Percentiles rank a stretch among this genome's conserved stretches.
These are phyloP conservation scores for Ommatoiulus sabulosus DNA, from an alignment of 2,888 invertebrate species.

Conservation along the genomic window DNA sequence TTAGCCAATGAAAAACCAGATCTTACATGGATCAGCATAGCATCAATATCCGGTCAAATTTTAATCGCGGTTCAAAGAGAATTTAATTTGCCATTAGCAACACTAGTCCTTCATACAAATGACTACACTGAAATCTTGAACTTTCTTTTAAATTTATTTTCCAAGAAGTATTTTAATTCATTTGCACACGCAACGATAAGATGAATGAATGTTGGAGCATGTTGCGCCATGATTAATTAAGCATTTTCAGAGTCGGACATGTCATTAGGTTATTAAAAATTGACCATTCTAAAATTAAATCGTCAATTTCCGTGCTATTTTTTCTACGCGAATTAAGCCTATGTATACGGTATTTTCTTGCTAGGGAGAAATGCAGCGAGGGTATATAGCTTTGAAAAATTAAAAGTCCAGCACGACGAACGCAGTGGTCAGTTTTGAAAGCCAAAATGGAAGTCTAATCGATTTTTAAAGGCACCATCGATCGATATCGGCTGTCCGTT, in stretches of 20 bases:
- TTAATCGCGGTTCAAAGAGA: not conserved
- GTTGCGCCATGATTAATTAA: not conserved
- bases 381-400: not conserved
- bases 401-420: conserved; percentile 43
- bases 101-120: not conserved
- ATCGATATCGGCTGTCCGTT: conserved; percentile 40
- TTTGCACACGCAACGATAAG: not conserved
- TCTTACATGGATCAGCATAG: not conserved
- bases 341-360: not conserved
- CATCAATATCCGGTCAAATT: not conserved
- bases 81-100: not conserved
- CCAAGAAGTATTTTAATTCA: not conserved
- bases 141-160: not conserved
- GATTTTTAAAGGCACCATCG: conserved; percentile 40
- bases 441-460: conserved; percentile 43
- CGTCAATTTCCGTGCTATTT: not conserved
- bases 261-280: not conserved
- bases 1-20: not conserved
- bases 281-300: not conserved
- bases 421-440: conserved; percentile 43
- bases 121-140: not conserved
- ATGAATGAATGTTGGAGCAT: not conserved
- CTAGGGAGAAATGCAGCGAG: not conserved
- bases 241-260: not conserved
- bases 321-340: not conserved